A percentile compares a stretch with the other conserved stretches of the same genome.
Evolutionary conservation across 1,140 invertebrate genomes (phyloP).

Genomic region (Mizuhopecten yessoensis): DNA sequence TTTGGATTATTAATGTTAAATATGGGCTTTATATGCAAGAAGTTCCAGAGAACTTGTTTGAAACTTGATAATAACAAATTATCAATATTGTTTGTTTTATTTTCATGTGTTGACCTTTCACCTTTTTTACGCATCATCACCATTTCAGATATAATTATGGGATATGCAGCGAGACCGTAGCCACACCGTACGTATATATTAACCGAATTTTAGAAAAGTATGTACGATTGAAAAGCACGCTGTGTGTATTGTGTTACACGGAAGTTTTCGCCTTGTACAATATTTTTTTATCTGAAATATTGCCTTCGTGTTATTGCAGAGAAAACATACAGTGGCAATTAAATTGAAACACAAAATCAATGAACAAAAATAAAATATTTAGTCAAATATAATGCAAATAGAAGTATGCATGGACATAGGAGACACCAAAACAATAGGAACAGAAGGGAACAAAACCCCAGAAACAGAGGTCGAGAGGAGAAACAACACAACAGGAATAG

Average conservation of each 20-base stretch:
- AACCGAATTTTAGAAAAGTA: background rate
- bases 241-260: background rate
- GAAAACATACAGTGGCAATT: too few relatives aligned
- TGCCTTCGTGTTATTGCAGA: too few relatives aligned
- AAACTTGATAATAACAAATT: constrained; percentile 11
- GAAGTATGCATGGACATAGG: too few relatives aligned
- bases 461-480: too few relatives aligned
- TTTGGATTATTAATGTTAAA: background rate
- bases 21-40: background rate
- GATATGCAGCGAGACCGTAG: background rate
- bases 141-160: background rate
- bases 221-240: background rate
- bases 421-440: too few relatives aligned
- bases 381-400: too few relatives aligned
- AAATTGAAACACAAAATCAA: too few relatives aligned
- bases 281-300: too few relatives aligned
- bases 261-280: background rate
- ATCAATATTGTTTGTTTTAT: background rate
- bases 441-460: too few relatives aligned
- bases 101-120: background rate
- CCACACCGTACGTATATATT: background rate
- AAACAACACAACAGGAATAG: too few relatives aligned
- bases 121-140: background rate
- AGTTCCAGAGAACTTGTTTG: background rate
- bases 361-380: too few relatives aligned